phyloP scores from a whole-genome alignment of 2,113 vertebrate genomes.

The Maccullochella peelii region DNA sequence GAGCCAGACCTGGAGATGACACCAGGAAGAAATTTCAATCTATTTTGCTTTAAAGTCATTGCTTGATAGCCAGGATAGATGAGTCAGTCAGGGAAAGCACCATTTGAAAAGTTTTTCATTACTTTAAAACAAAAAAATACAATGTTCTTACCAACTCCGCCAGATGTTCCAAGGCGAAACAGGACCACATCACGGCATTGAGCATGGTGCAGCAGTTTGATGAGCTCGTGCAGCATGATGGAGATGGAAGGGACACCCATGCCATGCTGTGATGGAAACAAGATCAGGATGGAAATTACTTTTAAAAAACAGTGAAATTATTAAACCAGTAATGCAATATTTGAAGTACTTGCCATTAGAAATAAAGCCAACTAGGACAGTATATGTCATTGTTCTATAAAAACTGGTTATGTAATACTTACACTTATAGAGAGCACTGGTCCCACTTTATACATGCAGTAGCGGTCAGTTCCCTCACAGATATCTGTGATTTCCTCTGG shows the following conservation, averaged over 20 bases:
- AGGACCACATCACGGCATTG: conserved; percentile 87
- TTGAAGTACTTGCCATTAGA: background rate
- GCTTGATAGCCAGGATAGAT: background rate
- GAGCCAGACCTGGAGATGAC: conserved; percentile 80
- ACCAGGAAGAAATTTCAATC: background rate
- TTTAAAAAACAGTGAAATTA: background rate
- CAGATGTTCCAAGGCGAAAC: conserved; percentile 90
- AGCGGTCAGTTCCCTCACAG: conserved; percentile 88
- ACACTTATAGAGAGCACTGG: conserved; percentile 89
- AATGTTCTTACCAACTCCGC: conserved; percentile 87
- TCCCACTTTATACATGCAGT: conserved; percentile 90
- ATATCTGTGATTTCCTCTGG: conserved; percentile 83
- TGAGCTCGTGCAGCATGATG: conserved; percentile 93
- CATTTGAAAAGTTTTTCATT: background rate
- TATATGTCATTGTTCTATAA: background rate
- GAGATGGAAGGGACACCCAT: conserved; percentile 93
- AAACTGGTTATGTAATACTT: conserved; percentile 62
- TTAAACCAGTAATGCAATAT: background rate
- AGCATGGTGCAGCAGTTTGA: conserved; percentile 91
- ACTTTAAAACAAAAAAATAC: background rate
- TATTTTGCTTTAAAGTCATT: background rate
- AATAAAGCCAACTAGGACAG: background rate
- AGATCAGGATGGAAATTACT: background rate
- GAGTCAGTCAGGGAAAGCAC: background rate
- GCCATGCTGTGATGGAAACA: conserved; percentile 83